These are phyloP conservation scores for Quadroppia sp. DNA, from an alignment of 2,888 invertebrate species.

Conservation along the genomic window DNA sequence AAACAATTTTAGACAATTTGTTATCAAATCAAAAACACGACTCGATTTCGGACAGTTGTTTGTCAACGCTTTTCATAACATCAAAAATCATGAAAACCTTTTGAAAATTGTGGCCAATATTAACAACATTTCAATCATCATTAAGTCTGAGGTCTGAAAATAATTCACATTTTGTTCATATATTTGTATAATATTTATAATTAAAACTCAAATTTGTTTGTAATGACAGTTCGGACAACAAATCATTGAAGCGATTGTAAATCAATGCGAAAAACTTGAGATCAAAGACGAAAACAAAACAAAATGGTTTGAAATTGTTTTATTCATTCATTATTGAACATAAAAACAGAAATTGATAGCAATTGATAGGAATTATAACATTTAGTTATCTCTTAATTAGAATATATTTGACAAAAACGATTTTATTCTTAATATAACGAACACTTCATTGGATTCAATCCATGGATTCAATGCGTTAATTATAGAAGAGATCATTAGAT, in stretches of 20 bases:
- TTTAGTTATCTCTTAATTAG: too few species aligned
- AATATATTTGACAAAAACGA: too few species aligned
- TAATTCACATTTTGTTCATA: background rate
- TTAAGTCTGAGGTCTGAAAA: constrained; percentile 10
- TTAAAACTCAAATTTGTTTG: background rate
- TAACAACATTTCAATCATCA: constrained; percentile 8
- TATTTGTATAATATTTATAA: background rate
- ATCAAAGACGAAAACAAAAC: background rate
- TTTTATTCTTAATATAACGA: background rate
- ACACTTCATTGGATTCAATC: background rate
- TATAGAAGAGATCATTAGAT: constrained; percentile 7
- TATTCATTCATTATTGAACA: background rate
- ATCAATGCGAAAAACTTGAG: constrained; percentile 18
- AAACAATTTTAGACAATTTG: constrained; percentile 27
- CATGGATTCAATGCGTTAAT: background rate
- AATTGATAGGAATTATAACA: too few species aligned
- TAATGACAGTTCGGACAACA: constrained; percentile 18
- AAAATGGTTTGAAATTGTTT: constrained; percentile 12
- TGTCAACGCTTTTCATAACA: background rate
- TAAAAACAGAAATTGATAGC: too few species aligned
- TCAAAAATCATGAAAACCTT: constrained; percentile 2
- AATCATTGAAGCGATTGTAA: constrained; percentile 4
- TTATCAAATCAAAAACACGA: constrained; percentile 18
- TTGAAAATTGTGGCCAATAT: background rate
- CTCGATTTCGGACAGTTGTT: constrained; percentile 10